phyloP scores from a whole-genome alignment of 2,113 vertebrate genomes.

The Alethe castanea region DNA sequence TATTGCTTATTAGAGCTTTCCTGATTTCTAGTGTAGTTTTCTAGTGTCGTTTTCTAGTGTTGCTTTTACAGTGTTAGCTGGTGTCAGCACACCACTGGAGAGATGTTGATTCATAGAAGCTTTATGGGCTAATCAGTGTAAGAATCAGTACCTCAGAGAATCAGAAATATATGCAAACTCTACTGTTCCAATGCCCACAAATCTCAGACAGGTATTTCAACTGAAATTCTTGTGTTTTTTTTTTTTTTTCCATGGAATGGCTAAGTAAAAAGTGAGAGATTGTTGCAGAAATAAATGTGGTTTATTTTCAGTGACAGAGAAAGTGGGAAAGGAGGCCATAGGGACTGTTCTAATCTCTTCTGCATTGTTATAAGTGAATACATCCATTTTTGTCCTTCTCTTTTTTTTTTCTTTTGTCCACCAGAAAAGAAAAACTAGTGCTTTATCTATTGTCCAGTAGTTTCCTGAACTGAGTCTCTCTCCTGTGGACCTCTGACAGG shows the following conservation, averaged over 20 bases:
- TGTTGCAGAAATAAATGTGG: neutral
- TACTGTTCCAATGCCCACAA: neutral
- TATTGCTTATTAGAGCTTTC: neutral
- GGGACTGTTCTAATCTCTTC: neutral
- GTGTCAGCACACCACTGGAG: neutral
- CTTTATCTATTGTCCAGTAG: neutral
- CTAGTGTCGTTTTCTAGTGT: neutral
- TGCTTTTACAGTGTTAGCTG: neutral
- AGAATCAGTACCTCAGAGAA: neutral
- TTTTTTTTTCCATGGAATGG: neutral
- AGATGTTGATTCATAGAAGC: conserved; percentile 20
- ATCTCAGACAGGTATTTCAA: neutral
- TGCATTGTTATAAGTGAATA: neutral
- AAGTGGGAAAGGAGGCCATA: neutral
- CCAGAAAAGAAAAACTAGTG: too few species aligned
- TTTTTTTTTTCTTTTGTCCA: neutral
- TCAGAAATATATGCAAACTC: neutral
- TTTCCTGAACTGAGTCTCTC: neutral
- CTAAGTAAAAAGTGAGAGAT: neutral
- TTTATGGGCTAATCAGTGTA: conserved; percentile 37
- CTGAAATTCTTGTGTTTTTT: neutral
- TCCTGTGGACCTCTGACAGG: neutral
- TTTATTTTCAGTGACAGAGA: neutral
- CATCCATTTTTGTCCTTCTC: neutral
- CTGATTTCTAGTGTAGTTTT: neutral